Evolutionary conservation across 2,888 invertebrate species (phyloP), one percentile per base, ranked within the genome.

Genomic region (Morpho achilles): DNA sequence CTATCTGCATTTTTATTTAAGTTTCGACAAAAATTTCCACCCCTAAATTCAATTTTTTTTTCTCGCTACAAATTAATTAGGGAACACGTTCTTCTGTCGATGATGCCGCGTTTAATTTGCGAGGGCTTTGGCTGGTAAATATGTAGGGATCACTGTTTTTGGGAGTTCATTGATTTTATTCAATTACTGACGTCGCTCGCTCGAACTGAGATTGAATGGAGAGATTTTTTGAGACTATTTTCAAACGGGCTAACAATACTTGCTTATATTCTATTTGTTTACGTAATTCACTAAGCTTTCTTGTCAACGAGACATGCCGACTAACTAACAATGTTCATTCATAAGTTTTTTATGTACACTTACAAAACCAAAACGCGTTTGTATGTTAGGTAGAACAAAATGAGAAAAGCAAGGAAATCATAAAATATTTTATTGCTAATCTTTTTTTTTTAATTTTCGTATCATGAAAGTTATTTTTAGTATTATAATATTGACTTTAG

Each of bases 1-100:
- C 79, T 76, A 80, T 80, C 79, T 77, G 77, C 77, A 80, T 88
- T 87, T 87, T 87, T 85, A 86, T 86, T 87, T 84, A 86, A 88
- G 87, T 87, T 87, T 85, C 83, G 77, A 73, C 79, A 79, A 83
- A 84, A 84, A 79, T 78, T 78, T 75, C 79, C 77, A 79, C 80
- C 85, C 81, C 81, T 79, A 78, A 81, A 83, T 85, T 78, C 73
- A 81, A 82, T 78, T 77, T 78, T 75, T 16, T 78, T 74, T 50
- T 55, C 44, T 71, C 73, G 71, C 73, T 67, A 69, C 65, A 69
- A 77, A 81, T 80, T 81, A 80, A 81, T 80, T 80, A 79, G 73
- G 54, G 72, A 74, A 77, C 76, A 75, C 74, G 80, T 71, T 69
- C 67, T 68, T 68, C 61, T 69, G 73, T 71, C 70, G 72, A 74